Percentiles rank a stretch among this genome's conserved stretches.
These are phyloP conservation scores for Lepilemur septentrionalis DNA, from an alignment of 2,797 vertebrate genomes.

Conservation along the genomic window DNA sequence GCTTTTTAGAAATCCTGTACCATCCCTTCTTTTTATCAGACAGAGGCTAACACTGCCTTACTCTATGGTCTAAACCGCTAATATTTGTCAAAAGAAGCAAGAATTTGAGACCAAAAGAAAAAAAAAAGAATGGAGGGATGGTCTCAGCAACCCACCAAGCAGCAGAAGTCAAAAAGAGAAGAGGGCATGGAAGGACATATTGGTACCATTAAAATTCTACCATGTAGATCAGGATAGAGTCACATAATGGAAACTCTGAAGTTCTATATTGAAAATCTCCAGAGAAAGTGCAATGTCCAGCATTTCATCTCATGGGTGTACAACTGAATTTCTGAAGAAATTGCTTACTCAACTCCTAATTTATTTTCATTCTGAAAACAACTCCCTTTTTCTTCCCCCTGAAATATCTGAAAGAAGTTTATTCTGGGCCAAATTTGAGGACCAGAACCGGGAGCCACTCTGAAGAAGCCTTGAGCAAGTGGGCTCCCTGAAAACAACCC, in stretches of 20 bases:
- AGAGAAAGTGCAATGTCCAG: neutral
- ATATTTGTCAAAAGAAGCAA: neutral
- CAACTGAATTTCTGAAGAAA: conserved; percentile 3
- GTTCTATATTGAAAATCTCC: neutral
- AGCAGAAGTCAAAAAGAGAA: neutral
- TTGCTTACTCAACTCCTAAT: neutral
- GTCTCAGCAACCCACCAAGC: neutral
- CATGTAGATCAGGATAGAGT: neutral
- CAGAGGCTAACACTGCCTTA: neutral
- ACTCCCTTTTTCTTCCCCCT: no score
- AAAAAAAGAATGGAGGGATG: neutral
- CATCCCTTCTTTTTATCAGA: neutral
- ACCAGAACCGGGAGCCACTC: no score
- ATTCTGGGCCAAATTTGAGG: no score
- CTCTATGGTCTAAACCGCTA: neutral
- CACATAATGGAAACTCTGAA: neutral
- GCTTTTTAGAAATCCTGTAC: neutral
- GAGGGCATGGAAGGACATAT: no score
- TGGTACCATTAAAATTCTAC: neutral
- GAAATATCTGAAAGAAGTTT: no score
- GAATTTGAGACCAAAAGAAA: neutral
- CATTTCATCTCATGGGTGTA: neutral
- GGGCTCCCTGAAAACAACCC: no score
- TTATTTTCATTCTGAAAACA: conserved; percentile 22
- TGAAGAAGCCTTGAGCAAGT: no score